Base-by-base conservation (phyloP, 2,797 vertebrate species). In the Oceanodroma leucorhoa region DNA sequence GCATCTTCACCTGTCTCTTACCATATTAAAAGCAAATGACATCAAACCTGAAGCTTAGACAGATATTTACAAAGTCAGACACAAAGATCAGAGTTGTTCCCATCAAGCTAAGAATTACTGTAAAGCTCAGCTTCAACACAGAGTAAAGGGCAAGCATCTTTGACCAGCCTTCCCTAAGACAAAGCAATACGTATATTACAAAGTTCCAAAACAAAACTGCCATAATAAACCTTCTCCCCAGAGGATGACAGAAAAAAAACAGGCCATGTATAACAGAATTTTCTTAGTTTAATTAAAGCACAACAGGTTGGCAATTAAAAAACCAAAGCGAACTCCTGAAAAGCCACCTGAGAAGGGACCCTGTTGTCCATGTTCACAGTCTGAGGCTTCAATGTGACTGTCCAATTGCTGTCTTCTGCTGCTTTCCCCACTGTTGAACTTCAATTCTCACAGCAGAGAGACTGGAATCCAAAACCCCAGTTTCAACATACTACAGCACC, bases 191-290 rank as follows among this genome's bases (percentile, higher is more conserved):
- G 0, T 55, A 29, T 34, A 78, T n/a, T 55, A 38, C 2, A 34
- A 14, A 53, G 64, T 96, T 94, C 75, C 89, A 84, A 91, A 96
- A 94, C 71, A 94, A 93, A 83, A 64, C 14, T 50, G 5, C 34
- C n/a, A 36, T 29, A 79, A 85, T 70, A 88, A 91, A 41, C 19
- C 7, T 70, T 45, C 9, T 77, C 45, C 55, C 67, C 13, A 77
- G 76, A 83, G 89, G 13, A 78, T 13, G 9, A 24, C 43, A 48
- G 51, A 66, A 87, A 85, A 61, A n/a, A 54, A 69, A 43, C 7
- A 57, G 21, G 11, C 36, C 43, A 14, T 10, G 20, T 36, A 3
- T 21, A 82, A 60, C 15, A 77, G 36, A 55, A 4, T 80, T 58
- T 34, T 10, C 34, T 81, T 65, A 54, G 34, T 30, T 71, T 30